A percentile compares a stretch with the other conserved stretches of the same genome.
phyloP scores from a whole-genome alignment of 2,113 vertebrate species.

The Capreolus pygargus region DNA sequence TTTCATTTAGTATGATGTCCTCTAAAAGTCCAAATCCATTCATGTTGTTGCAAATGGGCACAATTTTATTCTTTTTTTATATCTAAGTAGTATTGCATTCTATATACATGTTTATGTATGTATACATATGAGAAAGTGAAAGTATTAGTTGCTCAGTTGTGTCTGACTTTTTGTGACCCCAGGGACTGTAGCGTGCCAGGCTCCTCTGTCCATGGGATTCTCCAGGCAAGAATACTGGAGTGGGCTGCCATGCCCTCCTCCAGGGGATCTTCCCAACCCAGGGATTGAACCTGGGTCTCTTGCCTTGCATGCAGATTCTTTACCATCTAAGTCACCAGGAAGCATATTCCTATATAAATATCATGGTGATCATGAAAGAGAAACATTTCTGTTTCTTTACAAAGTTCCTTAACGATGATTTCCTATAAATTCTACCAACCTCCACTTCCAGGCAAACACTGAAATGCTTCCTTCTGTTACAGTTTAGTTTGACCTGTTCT shows the following conservation, averaged over 20 bases:
- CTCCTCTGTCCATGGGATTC: background rate
- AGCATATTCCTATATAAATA: background rate
- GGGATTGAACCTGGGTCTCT: background rate
- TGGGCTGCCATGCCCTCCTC: background rate
- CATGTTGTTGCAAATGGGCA: background rate
- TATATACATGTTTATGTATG: background rate
- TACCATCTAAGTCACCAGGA: background rate
- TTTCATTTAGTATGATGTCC: background rate
- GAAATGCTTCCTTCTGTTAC: background rate
- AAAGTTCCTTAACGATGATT: background rate
- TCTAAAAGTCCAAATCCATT: background rate
- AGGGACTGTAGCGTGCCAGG: background rate
- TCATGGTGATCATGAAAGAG: background rate
- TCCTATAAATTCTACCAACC: background rate
- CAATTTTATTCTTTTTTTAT: background rate
- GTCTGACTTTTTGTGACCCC: background rate
- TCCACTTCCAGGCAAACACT: background rate
- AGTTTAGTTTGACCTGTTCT: background rate
- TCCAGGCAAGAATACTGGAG: background rate
- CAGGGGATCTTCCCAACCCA: background rate
- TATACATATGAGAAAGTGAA: background rate
- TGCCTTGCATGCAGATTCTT: background rate
- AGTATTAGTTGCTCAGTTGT: background rate
- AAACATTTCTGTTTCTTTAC: background rate
- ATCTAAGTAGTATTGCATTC: background rate